Percentiles rank a stretch among this genome's conserved stretches.
phyloP scores from a whole-genome alignment of 1,140 invertebrate genomes.

The Brachionus plicatilis region DNA sequence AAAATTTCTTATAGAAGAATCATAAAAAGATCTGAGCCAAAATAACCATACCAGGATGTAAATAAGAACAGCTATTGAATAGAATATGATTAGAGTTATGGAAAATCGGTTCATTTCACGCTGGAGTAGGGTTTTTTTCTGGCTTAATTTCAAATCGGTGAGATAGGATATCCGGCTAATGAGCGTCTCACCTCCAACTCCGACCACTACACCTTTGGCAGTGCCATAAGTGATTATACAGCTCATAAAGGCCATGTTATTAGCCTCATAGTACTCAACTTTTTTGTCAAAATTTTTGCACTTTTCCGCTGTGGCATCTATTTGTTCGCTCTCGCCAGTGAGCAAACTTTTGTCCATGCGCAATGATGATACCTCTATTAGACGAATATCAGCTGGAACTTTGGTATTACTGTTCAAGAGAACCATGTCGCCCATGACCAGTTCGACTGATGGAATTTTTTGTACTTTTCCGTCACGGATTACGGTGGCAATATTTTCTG shows the following conservation, averaged over 20 bases:
- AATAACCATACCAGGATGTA: slow-evolving; percentile 82
- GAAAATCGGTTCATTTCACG: slow-evolving; percentile 93
- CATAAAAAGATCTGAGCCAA: slow-evolving; percentile 66
- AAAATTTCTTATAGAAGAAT: background rate
- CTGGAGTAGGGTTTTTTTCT: slow-evolving; percentile 91
- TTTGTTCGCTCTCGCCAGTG: slow-evolving; percentile 33
- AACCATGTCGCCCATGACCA: slow-evolving; percentile 29
- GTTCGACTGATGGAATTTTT: slow-evolving; percentile 64
- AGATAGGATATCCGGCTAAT: slow-evolving; percentile 97
- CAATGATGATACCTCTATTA: background rate
- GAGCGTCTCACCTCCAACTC: slow-evolving; percentile 88
- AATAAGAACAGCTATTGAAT: slow-evolving; percentile 58
- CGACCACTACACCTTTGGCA: slow-evolving; percentile 88
- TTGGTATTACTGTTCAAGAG: background rate
- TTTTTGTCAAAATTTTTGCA: slow-evolving; percentile 49
- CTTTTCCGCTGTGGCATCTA: background rate
- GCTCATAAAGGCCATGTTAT: slow-evolving; percentile 95
- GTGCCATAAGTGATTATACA: slow-evolving; percentile 91
- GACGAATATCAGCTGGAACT: slow-evolving; percentile 36
- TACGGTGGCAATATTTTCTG: slow-evolving; percentile 72
- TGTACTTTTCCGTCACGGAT: slow-evolving; percentile 86
- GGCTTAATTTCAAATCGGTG: slow-evolving; percentile 63
- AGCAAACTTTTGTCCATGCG: slow-evolving; percentile 15
- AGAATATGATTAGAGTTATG: slow-evolving; percentile 83
- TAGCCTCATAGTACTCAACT: background rate